These are phyloP conservation scores for Athalia cordata DNA, from an alignment of 2,888 invertebrate species.

Conservation along the genomic window DNA sequence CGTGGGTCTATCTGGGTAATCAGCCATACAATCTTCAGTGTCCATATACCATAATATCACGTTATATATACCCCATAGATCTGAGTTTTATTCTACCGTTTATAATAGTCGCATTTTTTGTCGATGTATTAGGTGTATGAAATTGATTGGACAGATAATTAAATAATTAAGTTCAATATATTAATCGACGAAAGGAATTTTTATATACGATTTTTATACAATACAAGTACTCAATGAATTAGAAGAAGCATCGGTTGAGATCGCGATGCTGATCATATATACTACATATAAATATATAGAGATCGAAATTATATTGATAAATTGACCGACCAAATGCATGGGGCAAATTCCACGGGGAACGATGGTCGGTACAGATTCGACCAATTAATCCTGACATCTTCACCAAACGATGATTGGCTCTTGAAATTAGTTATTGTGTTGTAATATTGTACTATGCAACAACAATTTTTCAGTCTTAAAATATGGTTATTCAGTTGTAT, in stretches of 20 bases:
- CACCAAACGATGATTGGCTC: not conserved
- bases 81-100: not conserved
- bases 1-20: not conserved
- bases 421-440: not conserved
- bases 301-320: conserved; percentile 18
- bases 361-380: conserved; percentile 6
- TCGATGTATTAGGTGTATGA: not conserved
- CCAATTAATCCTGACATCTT: conserved; percentile 34
- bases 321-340: conserved; percentile 16
- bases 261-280: not conserved
- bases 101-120: not conserved
- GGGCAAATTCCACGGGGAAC: conserved; percentile 21
- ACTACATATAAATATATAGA: not conserved
- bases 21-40: too few species aligned
- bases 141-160: conserved; percentile 30
- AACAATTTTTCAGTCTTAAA: too few species aligned
- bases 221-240: not conserved
- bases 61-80: not conserved
- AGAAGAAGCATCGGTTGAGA: not conserved
- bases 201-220: conserved; percentile 16
- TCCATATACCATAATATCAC: too few species aligned
- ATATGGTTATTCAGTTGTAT: too few species aligned
- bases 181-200: not conserved
- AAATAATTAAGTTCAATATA: conserved; percentile 17
- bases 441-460: not conserved